A percentile compares a stretch with the other conserved stretches of the same genome.
These are phyloP conservation scores for Lerista edwardsae DNA, from an alignment of 2,797 vertebrate genomes.

Conservation along the genomic window DNA sequence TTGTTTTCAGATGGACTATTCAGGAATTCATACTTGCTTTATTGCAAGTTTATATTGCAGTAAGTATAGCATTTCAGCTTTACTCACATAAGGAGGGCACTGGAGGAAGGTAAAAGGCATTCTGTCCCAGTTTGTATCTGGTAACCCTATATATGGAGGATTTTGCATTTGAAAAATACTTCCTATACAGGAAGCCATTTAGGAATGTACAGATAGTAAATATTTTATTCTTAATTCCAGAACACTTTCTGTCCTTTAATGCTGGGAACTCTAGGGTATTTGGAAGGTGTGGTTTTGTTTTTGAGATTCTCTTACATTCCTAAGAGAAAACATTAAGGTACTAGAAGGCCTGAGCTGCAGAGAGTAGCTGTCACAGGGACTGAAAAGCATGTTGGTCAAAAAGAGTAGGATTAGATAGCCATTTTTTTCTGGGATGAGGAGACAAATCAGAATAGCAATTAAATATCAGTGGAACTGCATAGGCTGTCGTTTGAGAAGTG, in stretches of 20 bases:
- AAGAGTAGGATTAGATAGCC: background rate
- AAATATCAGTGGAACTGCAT: background rate
- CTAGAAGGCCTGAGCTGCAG: background rate
- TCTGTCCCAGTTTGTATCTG: too few relatives aligned
- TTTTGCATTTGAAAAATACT: background rate
- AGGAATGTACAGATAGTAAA: background rate
- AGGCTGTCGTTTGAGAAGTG: background rate
- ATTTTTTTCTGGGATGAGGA: background rate
- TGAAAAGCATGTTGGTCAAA: background rate
- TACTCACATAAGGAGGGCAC: background rate
- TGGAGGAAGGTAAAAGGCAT: background rate
- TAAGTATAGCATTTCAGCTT: conserved; percentile 7
- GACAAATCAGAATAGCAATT: background rate
- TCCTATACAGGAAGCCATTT: background rate
- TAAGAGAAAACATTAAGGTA: background rate
- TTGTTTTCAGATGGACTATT: background rate
- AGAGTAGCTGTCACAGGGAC: background rate
- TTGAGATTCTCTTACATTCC: background rate
- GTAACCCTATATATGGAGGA: too few relatives aligned
- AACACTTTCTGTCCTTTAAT: background rate
- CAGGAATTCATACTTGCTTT: background rate
- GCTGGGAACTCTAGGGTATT: background rate
- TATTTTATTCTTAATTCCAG: background rate
- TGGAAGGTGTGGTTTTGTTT: background rate
- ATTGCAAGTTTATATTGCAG: background rate